A percentile compares a stretch with the other conserved stretches of the same genome.
Conservation (phyloP, 2,797 vertebrate species). For the Centroberyx gerrardi region DNA sequence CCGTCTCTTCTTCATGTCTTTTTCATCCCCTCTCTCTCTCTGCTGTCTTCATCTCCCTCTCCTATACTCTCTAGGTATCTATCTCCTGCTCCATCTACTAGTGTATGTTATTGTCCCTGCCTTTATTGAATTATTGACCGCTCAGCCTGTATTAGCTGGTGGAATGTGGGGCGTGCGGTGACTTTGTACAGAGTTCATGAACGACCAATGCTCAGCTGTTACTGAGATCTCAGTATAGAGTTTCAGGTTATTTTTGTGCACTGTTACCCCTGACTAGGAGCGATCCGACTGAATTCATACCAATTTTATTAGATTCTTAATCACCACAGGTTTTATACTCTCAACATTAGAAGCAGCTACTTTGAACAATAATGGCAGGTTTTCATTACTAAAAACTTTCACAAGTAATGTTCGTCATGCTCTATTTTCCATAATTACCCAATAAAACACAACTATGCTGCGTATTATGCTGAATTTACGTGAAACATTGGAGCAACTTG, state of each 20-base stretch:
- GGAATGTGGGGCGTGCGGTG: background rate
- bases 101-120: background rate
- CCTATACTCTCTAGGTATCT: background rate
- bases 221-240: background rate
- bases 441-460: conserved; percentile 9
- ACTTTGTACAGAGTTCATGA: background rate
- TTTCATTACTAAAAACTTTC: too few species aligned
- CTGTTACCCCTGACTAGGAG: background rate
- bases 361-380: too few species aligned
- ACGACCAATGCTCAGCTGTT: too few species aligned
- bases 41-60: background rate
- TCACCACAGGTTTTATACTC: background rate
- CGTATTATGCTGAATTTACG: background rate
- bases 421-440: background rate
- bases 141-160: background rate
- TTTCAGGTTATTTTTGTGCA: background rate
- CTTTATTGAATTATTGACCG: conserved; percentile 17
- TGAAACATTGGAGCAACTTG: background rate
- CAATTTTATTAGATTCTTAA: background rate
- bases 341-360: too few species aligned
- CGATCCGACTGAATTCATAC: background rate
- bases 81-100: background rate
- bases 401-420: too few species aligned
- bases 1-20: background rate
- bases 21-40: conserved; percentile 13